Percentiles rank a stretch among this genome's conserved stretches.
Conservation (phyloP, 2,888 invertebrate genomes). For the Conus canariensis region DNA sequence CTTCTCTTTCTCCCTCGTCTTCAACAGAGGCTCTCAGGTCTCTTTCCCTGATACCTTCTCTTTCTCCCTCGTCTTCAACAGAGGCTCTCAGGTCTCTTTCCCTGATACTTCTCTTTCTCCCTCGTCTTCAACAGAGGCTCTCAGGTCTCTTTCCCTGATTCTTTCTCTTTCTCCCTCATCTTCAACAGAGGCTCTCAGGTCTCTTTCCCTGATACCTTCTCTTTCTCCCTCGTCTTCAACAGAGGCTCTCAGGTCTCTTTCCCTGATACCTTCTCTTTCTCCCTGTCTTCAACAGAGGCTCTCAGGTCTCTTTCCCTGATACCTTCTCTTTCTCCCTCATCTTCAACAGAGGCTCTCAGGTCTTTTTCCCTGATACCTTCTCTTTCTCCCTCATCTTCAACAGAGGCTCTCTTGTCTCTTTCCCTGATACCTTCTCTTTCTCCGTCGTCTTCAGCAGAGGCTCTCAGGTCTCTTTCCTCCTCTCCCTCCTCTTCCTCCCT, state of each 20-base stretch:
- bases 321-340: conserved; percentile 45
- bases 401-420: background rate
- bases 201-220: too few relatives aligned
- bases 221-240: background rate
- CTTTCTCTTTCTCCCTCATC: too few relatives aligned
- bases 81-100: too few relatives aligned
- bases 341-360: conserved; percentile 48
- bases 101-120: too few relatives aligned
- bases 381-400: conserved; percentile 24
- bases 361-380: conserved; percentile 46
- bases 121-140: too few relatives aligned
- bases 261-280: too few relatives aligned
- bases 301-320: background rate
- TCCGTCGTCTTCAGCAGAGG: conserved; percentile 49
- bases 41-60: too few relatives aligned
- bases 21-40: too few relatives aligned
- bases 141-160: too few relatives aligned
- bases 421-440: conserved; percentile 35
- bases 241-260: too few relatives aligned
- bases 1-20: background rate
- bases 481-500: conserved; percentile 46
- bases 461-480: conserved; percentile 45
- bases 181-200: too few relatives aligned
- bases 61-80: background rate
- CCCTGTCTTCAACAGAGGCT: background rate